These are phyloP conservation scores for Zhuqinia jingwanae DNA, from an alignment of 2,888 invertebrate genomes.

Conservation along the genomic window DNA sequence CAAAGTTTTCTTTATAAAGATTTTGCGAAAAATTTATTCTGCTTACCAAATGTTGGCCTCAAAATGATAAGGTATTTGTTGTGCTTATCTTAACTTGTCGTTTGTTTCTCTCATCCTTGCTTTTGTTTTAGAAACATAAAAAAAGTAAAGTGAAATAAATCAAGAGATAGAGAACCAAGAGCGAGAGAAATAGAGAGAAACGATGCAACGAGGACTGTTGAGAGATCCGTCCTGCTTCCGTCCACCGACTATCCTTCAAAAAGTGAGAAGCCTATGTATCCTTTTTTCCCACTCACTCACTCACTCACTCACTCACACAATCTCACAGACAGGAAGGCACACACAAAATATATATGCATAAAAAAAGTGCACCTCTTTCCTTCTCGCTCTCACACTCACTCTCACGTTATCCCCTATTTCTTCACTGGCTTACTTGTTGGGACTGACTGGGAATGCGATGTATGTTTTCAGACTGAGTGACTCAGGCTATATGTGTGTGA, in stretches of 20 bases:
- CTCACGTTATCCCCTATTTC: constrained; percentile 15
- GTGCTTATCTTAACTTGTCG: background rate
- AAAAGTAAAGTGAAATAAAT: no score
- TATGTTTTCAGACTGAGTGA: background rate
- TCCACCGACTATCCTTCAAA: constrained; percentile 53
- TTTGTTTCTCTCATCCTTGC: background rate
- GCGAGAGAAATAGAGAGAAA: constrained; percentile 33
- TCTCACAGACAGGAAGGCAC: background rate
- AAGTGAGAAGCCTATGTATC: constrained; percentile 52
- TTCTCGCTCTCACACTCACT: background rate
- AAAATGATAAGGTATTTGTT: no score
- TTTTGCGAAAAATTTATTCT: no score
- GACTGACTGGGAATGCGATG: constrained; percentile 32
- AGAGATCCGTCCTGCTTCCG: constrained; percentile 65
- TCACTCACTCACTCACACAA: constrained; percentile 18
- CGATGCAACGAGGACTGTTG: constrained; percentile 59
- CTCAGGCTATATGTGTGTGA: background rate
- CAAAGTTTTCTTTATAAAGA: no score
- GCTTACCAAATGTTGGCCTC: no score
- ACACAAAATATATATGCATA: background rate
- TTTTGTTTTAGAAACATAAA: no score
- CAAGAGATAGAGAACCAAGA: background rate
- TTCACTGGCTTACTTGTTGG: no score
- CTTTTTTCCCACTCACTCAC: no score
- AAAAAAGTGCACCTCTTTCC: no score